These are phyloP conservation scores for Stenolophus ochropezus DNA, from an alignment of 2,888 invertebrate genomes.

Conservation along the genomic window DNA sequence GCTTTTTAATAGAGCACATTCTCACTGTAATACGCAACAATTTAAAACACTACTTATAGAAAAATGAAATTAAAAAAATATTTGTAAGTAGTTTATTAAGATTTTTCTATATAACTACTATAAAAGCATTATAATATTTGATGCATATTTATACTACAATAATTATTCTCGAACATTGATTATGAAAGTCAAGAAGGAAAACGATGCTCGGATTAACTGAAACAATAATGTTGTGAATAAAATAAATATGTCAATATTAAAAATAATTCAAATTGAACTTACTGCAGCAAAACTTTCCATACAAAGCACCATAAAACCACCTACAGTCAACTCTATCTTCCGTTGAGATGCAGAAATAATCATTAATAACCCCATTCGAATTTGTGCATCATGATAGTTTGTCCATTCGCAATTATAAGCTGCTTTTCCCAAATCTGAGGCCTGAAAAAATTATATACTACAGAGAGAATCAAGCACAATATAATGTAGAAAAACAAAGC, in stretches of 20 bases:
- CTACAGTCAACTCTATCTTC: not conserved
- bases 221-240: no score
- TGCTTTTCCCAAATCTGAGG: not conserved
- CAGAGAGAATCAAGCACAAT: no score
- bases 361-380: constrained; percentile 32
- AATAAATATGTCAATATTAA: not conserved
- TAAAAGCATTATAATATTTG: no score
- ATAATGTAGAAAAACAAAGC: no score
- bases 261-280: not conserved
- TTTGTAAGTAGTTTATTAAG: no score
- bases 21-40: no score
- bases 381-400: not conserved
- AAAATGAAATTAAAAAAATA: no score
- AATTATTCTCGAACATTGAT: not conserved
- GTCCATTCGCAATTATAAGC: constrained; percentile 11
- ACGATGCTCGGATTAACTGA: not conserved
- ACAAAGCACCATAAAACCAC: constrained; percentile 10
- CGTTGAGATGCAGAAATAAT: not conserved
- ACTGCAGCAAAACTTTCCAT: constrained; percentile 32
- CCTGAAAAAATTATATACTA: not conserved
- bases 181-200: constrained; percentile 8
- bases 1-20: no score
- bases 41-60: no score
- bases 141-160: no score
- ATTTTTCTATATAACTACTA: no score